Percentiles rank a stretch among this genome's conserved stretches.
Conservation (phyloP, 92 coral and sea anemone genomes). For the Bergia sp. region DNA sequence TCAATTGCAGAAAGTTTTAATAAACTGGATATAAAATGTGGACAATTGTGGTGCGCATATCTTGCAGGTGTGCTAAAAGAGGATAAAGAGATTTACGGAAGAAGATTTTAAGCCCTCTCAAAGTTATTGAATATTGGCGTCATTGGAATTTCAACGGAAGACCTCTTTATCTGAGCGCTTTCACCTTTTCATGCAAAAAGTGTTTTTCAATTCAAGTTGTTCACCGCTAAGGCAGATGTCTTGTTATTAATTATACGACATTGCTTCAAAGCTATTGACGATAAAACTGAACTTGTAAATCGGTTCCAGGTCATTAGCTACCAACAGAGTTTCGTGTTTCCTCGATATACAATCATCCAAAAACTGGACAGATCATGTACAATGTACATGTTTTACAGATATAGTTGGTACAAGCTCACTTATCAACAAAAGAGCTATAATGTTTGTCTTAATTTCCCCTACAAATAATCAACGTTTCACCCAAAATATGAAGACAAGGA, state of each 20-base stretch:
- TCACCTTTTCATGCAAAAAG: constrained; percentile 12
- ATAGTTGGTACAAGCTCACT: background rate
- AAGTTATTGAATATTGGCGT: constrained; percentile 29
- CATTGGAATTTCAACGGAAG: constrained; percentile 45
- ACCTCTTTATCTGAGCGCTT: constrained; percentile 10
- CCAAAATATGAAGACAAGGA: background rate
- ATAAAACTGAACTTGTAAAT: background rate
- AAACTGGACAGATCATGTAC: background rate
- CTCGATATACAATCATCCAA: background rate
- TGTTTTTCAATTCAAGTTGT: background rate
- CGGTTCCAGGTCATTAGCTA: background rate
- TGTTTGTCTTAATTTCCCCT: no score
- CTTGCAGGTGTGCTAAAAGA: constrained; percentile 31
- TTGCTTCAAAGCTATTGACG: background rate
- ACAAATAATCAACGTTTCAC: no score
- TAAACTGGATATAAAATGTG: constrained; percentile 1
- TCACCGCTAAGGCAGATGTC: background rate
- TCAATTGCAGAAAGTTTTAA: constrained; percentile 28
- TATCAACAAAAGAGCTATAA: background rate
- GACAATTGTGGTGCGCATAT: constrained; percentile 12
- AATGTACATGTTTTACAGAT: background rate
- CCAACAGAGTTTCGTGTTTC: background rate
- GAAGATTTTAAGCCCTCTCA: constrained; percentile 37
- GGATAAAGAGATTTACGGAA: constrained; percentile 44
- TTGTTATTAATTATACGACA: background rate